phyloP scores from a whole-genome alignment of 2,888 invertebrate genomes.

The Leistus spinibarbis region DNA sequence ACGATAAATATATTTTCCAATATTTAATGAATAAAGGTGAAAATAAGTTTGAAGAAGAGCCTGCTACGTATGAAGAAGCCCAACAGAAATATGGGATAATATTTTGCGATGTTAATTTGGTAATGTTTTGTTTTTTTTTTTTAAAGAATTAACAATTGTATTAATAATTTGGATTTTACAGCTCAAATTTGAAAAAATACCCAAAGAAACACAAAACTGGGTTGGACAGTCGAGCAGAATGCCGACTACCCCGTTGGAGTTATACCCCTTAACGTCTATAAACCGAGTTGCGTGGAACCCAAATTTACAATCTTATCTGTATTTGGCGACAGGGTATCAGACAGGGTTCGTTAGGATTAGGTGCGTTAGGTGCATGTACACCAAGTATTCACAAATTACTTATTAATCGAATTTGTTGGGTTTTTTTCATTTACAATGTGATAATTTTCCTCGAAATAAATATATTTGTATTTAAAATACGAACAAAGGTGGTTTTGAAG shows the following conservation, averaged over 20 bases:
- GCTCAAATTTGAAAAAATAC: conserved; percentile 43
- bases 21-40: conserved; percentile 51
- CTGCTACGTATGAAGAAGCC: conserved; percentile 59
- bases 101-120: conserved; percentile 52
- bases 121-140: conserved; percentile 40
- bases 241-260: conserved; percentile 42
- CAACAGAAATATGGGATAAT: conserved; percentile 60
- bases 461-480: too few relatives aligned
- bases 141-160: not conserved
- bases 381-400: conserved; percentile 1
- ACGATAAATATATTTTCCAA: conserved; percentile 18
- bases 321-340: conserved; percentile 58
- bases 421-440: not conserved
- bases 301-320: conserved; percentile 55
- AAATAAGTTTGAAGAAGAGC: conserved; percentile 55
- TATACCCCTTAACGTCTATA: conserved; percentile 51
- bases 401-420: not conserved
- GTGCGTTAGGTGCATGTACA: conserved; percentile 49
- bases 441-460: not conserved
- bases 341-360: conserved; percentile 57
- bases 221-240: conserved; percentile 38
- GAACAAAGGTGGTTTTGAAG: too few relatives aligned
- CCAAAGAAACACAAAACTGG: conserved; percentile 35
- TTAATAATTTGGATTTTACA: conserved; percentile 35
- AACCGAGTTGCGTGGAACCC: conserved; percentile 58